Percentiles rank a stretch among this genome's conserved stretches.
phyloP scores from a whole-genome alignment of 2,888 invertebrate species.

The Boloria euphrosyne region DNA sequence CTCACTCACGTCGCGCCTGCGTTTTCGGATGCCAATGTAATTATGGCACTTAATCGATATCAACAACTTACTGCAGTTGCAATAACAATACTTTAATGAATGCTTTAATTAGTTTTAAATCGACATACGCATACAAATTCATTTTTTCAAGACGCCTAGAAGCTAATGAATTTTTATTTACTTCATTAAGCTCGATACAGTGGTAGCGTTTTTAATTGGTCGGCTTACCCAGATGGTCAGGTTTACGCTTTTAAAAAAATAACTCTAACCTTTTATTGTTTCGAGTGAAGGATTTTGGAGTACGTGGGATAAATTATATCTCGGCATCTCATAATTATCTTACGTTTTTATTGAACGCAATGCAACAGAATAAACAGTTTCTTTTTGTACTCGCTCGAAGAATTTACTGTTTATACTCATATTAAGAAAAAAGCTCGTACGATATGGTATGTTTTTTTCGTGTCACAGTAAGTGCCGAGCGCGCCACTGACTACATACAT shows the following conservation, averaged over 20 bases:
- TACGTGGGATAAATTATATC: slow-evolving; percentile 43
- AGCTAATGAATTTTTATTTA: slow-evolving; percentile 34
- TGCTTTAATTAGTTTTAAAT: slow-evolving; percentile 41
- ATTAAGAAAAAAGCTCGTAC: slow-evolving; percentile 67
- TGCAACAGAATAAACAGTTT: slow-evolving; percentile 46
- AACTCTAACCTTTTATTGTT: slow-evolving; percentile 36
- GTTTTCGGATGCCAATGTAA: slow-evolving; percentile 66
- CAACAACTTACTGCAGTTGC: slow-evolving; percentile 41
- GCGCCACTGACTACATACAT: slow-evolving; percentile 67
- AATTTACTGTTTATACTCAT: slow-evolving; percentile 46
- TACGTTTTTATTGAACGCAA: slow-evolving; percentile 43
- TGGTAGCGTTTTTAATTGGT: slow-evolving; percentile 34
- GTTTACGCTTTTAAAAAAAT: slow-evolving; percentile 33
- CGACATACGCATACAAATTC: slow-evolving; percentile 29
- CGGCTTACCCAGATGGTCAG: slow-evolving; percentile 31
- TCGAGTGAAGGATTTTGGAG: slow-evolving; percentile 41
- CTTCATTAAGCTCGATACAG: slow-evolving; percentile 33
- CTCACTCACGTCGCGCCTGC: slow-evolving; percentile 69
- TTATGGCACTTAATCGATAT: slow-evolving; percentile 59
- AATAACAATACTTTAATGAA: slow-evolving; percentile 47
- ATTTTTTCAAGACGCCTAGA: slow-evolving; percentile 24
- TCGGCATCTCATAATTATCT: slow-evolving; percentile 42
- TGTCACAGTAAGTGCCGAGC: slow-evolving; percentile 60
- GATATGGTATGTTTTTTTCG: slow-evolving; percentile 74
- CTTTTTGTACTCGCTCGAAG: slow-evolving; percentile 43